Evolutionary conservation across 2,797 vertebrate genomes (phyloP).

Genomic region (Erpetoichthys calabaricus): DNA sequence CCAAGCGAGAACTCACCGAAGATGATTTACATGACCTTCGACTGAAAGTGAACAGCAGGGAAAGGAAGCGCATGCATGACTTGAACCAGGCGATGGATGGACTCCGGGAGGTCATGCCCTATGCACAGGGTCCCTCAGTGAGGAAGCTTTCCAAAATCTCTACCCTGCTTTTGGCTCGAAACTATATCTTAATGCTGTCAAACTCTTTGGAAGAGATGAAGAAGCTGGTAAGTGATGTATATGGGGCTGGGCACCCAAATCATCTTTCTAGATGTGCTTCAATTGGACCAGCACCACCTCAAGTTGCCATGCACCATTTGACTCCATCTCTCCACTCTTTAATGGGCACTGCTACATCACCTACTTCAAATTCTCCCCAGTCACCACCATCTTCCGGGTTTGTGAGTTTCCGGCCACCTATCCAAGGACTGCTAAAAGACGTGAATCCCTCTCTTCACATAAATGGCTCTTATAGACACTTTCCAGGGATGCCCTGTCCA

Average conservation of each 20-base stretch:
- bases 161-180: slow-evolving; percentile 58
- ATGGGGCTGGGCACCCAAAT: slow-evolving; percentile 33
- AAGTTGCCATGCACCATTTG: slow-evolving; percentile 47
- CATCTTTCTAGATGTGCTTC: neutral
- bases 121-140: slow-evolving; percentile 61
- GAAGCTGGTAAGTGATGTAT: slow-evolving; percentile 60
- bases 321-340: slow-evolving; percentile 50
- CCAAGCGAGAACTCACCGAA: slow-evolving; percentile 29
- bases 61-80: slow-evolving; percentile 69
- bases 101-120: slow-evolving; percentile 68
- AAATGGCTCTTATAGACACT: slow-evolving; percentile 48
- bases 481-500: slow-evolving; percentile 56
- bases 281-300: slow-evolving; percentile 24
- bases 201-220: slow-evolving; percentile 70
- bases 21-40: slow-evolving; percentile 50
- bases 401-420: slow-evolving; percentile 42
- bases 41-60: slow-evolving; percentile 67
- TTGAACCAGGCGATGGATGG: slow-evolving; percentile 71
- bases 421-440: slow-evolving; percentile 45
- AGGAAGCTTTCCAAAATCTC: slow-evolving; percentile 70
- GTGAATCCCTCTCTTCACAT: slow-evolving; percentile 35
- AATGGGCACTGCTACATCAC: slow-evolving; percentile 22
- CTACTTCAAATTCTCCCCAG: slow-evolving; percentile 20
- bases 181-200: slow-evolving; percentile 70
- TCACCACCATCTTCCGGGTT: slow-evolving; percentile 45